Evolutionary conservation across 2,797 vertebrate genomes (phyloP).

Genomic region (Pangasius larnaudii): DNA sequence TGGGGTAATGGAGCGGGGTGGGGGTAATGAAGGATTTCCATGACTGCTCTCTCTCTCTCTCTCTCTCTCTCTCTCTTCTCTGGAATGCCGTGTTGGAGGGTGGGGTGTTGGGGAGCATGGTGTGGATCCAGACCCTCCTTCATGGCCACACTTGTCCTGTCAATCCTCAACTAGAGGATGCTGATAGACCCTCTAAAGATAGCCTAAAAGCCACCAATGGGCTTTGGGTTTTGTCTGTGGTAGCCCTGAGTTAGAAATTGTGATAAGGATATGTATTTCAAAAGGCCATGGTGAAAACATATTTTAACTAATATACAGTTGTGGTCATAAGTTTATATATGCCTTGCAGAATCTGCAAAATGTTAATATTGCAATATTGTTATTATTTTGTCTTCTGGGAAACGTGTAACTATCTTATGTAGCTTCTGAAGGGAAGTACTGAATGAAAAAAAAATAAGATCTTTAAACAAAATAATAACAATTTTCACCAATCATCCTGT

Average conservation of each 20-base stretch:
- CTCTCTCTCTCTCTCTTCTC: slow-evolving; percentile 30
- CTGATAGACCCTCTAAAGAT: slow-evolving; percentile 78
- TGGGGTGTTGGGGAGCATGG: slow-evolving; percentile 49
- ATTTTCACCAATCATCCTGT: too few species aligned
- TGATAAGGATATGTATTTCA: not conserved
- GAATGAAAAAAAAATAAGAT: too few species aligned
- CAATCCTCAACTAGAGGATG: slow-evolving; percentile 71
- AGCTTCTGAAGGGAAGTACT: too few species aligned
- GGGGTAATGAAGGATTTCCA: slow-evolving; percentile 43
- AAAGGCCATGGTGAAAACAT: not conserved
- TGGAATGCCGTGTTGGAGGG: slow-evolving; percentile 70
- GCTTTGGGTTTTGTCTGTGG: slow-evolving; percentile 55
- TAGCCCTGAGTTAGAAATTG: slow-evolving; percentile 20
- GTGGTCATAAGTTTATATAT: too few species aligned
- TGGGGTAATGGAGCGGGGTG: not conserved
- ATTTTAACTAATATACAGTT: not conserved
- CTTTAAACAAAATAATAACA: too few species aligned
- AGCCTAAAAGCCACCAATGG: slow-evolving; percentile 59
- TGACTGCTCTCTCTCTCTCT: slow-evolving; percentile 22
- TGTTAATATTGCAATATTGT: too few species aligned
- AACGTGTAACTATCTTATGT: too few species aligned
- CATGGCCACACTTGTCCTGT: slow-evolving; percentile 79
- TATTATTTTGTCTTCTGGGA: too few species aligned
- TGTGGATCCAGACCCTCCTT: slow-evolving; percentile 59
- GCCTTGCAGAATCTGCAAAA: too few species aligned